Evolutionary conservation across 2,113 vertebrate species (phyloP).

Genomic region (Nicator chloris): DNA sequence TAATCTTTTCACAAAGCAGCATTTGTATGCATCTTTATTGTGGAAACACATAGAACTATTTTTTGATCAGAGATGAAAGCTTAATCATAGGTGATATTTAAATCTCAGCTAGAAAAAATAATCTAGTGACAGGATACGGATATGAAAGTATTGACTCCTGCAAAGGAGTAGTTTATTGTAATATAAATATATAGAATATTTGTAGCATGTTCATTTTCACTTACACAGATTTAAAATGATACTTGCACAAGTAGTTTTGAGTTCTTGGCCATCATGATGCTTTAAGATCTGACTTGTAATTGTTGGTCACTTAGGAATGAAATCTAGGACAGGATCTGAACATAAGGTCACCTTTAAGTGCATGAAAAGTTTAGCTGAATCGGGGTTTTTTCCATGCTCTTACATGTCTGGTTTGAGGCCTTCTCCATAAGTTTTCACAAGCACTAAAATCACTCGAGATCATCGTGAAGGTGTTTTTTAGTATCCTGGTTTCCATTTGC

Average conservation of each 20-base stretch:
- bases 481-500: neutral
- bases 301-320: neutral
- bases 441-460: neutral
- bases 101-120: neutral
- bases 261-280: neutral
- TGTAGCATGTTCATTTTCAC: neutral
- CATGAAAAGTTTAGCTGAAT: neutral
- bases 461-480: neutral
- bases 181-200: neutral
- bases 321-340: neutral
- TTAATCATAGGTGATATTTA: neutral
- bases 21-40: neutral
- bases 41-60: neutral
- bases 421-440: neutral
- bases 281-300: neutral
- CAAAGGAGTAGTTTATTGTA: neutral
- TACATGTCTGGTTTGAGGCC: neutral
- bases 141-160: neutral
- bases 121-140: neutral
- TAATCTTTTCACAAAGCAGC: neutral
- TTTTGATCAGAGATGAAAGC: neutral
- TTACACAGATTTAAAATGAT: neutral
- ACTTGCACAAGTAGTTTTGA: neutral
- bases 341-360: neutral
- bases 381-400: neutral